phyloP scores from a whole-genome alignment of 2,888 invertebrate genomes.

The Agapetus fuscipes region DNA sequence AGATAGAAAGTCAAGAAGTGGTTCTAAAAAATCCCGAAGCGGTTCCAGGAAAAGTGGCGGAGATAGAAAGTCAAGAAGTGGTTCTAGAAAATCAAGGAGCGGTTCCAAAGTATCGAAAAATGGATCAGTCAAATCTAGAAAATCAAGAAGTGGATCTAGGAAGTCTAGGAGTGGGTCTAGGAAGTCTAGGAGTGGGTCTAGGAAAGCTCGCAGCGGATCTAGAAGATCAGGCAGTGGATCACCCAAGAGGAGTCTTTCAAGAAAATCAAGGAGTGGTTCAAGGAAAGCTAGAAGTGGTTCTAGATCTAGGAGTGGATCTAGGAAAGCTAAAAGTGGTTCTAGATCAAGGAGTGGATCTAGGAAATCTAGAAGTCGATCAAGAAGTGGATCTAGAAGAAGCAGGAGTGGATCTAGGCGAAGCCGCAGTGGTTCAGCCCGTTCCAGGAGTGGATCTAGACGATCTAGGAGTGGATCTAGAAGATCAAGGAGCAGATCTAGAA shows the following conservation, averaged over 20 bases:
- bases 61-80: slow-evolving; percentile 21
- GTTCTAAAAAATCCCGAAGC: slow-evolving; percentile 20
- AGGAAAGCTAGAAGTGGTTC: slow-evolving; percentile 22
- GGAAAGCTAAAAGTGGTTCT: slow-evolving; percentile 25
- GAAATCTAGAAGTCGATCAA: slow-evolving; percentile 22
- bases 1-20: slow-evolving; percentile 23
- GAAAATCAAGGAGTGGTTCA: slow-evolving; percentile 21
- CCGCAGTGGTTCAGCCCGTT: too few relatives aligned
- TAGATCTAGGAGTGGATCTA: slow-evolving; percentile 25
- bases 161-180: slow-evolving; percentile 24
- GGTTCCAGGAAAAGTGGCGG: slow-evolving; percentile 21
- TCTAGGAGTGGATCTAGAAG: slow-evolving; percentile 26
- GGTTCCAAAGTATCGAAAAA: slow-evolving; percentile 5
- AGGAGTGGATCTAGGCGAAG: slow-evolving; percentile 24
- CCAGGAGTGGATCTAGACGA: slow-evolving; percentile 21
- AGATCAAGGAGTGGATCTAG: slow-evolving; percentile 19
- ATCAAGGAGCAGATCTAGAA: slow-evolving; percentile 27
- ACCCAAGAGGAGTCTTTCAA: slow-evolving; percentile 18
- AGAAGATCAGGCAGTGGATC: slow-evolving; percentile 21
- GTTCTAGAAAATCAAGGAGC: slow-evolving; percentile 15
- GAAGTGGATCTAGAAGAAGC: slow-evolving; percentile 26
- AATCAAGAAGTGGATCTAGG: slow-evolving; percentile 21
- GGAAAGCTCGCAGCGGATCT: slow-evolving; percentile 22
- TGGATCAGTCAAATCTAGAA: slow-evolving; percentile 6
- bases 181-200: slow-evolving; percentile 24